A percentile compares a stretch with the other conserved stretches of the same genome.
Conservation (phyloP, 2,797 vertebrate species). For the Mycteria americana region DNA sequence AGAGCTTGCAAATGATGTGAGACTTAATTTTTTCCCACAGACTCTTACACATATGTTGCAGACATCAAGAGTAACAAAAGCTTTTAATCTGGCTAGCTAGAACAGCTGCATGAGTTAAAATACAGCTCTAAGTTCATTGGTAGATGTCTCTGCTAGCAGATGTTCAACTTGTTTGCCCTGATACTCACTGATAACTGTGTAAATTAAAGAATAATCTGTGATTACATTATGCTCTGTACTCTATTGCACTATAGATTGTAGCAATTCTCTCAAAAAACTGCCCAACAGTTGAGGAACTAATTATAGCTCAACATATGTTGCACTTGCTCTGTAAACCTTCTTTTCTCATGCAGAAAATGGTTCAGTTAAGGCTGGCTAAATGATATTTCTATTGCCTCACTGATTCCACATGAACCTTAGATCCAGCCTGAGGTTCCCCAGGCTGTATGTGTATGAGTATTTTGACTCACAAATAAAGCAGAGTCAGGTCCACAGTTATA, state of each 20-base stretch:
- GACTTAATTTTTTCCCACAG: conserved; percentile 61
- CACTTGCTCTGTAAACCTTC: neutral
- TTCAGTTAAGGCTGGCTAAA: neutral
- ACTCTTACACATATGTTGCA: conserved; percentile 18
- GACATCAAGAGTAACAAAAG: conserved; percentile 24
- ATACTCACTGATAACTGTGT: neutral
- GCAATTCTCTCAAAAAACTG: neutral
- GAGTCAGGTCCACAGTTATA: neutral
- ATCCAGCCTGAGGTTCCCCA: neutral
- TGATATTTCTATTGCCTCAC: neutral
- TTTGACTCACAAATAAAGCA: neutral
- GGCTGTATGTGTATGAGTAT: neutral
- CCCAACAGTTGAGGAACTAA: neutral
- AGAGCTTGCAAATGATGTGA: conserved; percentile 45
- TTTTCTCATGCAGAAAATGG: neutral
- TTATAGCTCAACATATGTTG: neutral
- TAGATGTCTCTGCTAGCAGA: conserved; percentile 4
- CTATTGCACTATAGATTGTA: neutral
- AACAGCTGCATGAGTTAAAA: neutral
- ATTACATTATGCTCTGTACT: conserved; percentile 35
- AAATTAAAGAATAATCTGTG: conserved; percentile 51
- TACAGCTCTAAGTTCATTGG: neutral
- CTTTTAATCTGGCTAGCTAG: neutral
- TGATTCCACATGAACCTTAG: neutral
- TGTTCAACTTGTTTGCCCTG: conserved; percentile 28